A percentile compares a stretch with the other conserved stretches of the same genome.
Conservation (phyloP, 1,140 invertebrate species). For the Listronotus bonariensis region DNA sequence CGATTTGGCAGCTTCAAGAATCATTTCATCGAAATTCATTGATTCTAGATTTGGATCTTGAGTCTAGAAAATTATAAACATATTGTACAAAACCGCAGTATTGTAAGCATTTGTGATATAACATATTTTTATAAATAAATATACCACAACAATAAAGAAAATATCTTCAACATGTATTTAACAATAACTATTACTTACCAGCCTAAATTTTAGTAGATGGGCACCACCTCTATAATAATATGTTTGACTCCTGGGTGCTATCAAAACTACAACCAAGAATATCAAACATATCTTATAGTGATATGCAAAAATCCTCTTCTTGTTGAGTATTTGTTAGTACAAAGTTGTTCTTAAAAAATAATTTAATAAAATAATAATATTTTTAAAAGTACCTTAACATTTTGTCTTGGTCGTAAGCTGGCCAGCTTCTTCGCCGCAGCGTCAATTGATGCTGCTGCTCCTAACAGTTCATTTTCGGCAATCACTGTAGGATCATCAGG, state of each 20-base stretch:
- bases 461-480: constrained; percentile 97
- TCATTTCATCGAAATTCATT: constrained; percentile 98
- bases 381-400: constrained; percentile 63
- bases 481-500: constrained; percentile 97
- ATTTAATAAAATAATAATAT: constrained; percentile 13
- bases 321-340: background rate
- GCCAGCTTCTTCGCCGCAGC: constrained; percentile 96
- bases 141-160: too few species aligned
- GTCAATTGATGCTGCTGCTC: constrained; percentile 96
- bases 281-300: constrained; percentile 99
- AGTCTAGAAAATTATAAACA: constrained; percentile 39
- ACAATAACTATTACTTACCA: too few species aligned
- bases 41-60: constrained; percentile 84
- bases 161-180: too few species aligned
- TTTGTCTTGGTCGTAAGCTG: constrained; percentile 82
- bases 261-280: constrained; percentile 95
- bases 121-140: too few species aligned
- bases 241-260: constrained; percentile 99
- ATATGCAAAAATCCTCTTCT: constrained; percentile 23
- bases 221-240: constrained; percentile 80
- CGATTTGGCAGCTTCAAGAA: constrained; percentile 96
- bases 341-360: background rate
- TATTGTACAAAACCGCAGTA: background rate
- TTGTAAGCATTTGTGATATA: too few species aligned
- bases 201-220: constrained; percentile 23